Evolutionary conservation across 1,140 invertebrate species (phyloP).

Genomic region (Scaptodrosophila lebanonensis): DNA sequence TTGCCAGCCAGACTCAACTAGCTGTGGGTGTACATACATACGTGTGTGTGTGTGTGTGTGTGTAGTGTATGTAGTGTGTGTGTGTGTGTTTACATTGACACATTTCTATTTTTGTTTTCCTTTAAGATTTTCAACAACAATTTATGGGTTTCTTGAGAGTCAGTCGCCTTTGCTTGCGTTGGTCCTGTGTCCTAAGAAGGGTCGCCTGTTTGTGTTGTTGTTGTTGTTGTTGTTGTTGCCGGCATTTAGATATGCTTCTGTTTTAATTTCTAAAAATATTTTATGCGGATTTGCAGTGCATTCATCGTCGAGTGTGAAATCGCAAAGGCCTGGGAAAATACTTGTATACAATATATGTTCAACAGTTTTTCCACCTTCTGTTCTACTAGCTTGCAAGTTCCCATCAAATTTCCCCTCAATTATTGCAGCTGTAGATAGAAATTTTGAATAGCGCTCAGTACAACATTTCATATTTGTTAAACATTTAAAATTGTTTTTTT

Average conservation of each 20-base stretch:
- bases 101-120: constrained; percentile 54
- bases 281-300: constrained; percentile 50
- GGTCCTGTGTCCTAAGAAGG: background rate
- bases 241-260: constrained; percentile 58
- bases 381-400: constrained; percentile 12
- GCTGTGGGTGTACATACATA: too few species aligned
- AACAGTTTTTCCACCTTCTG: constrained; percentile 56
- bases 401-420: constrained; percentile 37
- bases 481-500: too few species aligned
- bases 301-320: constrained; percentile 53
- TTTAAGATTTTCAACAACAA: constrained; percentile 37
- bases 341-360: constrained; percentile 5
- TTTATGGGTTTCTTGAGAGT: constrained; percentile 65
- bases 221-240: constrained; percentile 1
- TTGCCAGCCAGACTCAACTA: too few species aligned
- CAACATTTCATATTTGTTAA: too few species aligned
- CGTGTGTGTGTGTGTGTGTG: background rate
- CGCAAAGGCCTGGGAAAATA: constrained; percentile 47
- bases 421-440: constrained; percentile 35
- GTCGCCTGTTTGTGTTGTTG: constrained; percentile 5
- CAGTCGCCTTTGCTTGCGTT: constrained; percentile 9
- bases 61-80: constrained; percentile 3
- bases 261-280: constrained; percentile 55
- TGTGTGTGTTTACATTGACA: constrained; percentile 57
- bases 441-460: too few species aligned